Percentiles rank a stretch among this genome's conserved stretches.
Evolutionary conservation across 2,113 vertebrate species (phyloP).

Genomic region (Brienomyrus longianalis): DNA sequence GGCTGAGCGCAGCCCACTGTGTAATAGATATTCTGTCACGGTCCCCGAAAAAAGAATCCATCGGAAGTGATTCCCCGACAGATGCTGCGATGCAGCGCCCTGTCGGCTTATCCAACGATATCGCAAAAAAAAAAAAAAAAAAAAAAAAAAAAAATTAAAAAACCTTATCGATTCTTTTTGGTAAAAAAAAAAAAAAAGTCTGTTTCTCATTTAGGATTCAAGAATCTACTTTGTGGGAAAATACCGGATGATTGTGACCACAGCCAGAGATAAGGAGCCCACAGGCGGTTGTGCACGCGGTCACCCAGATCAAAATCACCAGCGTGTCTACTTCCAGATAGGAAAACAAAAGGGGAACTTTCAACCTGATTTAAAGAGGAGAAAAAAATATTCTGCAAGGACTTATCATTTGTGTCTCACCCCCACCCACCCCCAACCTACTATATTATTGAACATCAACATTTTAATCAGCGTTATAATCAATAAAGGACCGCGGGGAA

Average conservation of each 20-base stretch:
- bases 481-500: not conserved
- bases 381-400: not conserved
- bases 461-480: not conserved
- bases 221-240: not conserved
- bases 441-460: not conserved
- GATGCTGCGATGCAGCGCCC: constrained; percentile 49
- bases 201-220: not conserved
- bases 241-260: not conserved
- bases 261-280: not conserved
- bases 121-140: not conserved
- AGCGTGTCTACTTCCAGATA: not conserved
- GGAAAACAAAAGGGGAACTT: not conserved
- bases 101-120: not conserved
- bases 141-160: not conserved
- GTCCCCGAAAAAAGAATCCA: constrained; percentile 51
- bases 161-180: not conserved
- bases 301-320: not conserved
- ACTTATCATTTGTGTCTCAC: not conserved
- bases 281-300: not conserved
- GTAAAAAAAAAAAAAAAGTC: too few species aligned
- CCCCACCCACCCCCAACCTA: not conserved
- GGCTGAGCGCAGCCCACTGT: constrained; percentile 45
- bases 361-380: not conserved
- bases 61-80: constrained; percentile 47
- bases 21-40: constrained; percentile 38